Conservation (phyloP, 2,797 vertebrate genomes). For the Sebastes jordani region DNA sequence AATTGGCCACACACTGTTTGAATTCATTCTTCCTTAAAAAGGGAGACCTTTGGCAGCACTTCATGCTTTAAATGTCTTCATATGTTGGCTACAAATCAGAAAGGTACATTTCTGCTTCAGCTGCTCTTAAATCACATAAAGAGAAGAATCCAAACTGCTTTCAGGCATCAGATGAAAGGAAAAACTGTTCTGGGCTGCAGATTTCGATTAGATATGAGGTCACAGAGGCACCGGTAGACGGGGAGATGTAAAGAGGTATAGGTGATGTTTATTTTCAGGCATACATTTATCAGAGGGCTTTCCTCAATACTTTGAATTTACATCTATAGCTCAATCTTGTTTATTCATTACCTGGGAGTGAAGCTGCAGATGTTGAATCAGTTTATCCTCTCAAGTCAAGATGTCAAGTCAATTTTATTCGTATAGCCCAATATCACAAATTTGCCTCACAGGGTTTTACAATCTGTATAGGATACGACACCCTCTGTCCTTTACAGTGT, state of each 20-base stretch:
- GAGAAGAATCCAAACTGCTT: conserved; percentile 6
- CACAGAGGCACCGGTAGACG: not conserved
- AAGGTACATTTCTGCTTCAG: conserved; percentile 5
- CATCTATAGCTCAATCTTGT: conserved; percentile 4
- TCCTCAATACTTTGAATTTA: not conserved
- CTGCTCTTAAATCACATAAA: conserved; percentile 8
- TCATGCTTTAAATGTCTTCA: conserved; percentile 25
- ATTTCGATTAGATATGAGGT: conserved; percentile 19
- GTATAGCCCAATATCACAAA: too few relatives aligned
- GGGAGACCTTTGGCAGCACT: conserved; percentile 5
- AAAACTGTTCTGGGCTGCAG: not conserved
- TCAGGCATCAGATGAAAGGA: conserved; percentile 20
- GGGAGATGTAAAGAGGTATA: not conserved
- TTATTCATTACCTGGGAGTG: conserved; percentile 9
- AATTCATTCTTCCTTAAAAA: not conserved
- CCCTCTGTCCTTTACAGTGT: too few relatives aligned
- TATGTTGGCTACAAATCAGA: conserved; percentile 12
- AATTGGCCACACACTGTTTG: not conserved
- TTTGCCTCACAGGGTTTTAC: too few relatives aligned
- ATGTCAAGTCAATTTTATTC: not conserved
- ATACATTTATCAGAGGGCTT: not conserved
- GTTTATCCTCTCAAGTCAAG: conserved; percentile 4
- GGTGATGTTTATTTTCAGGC: not conserved
- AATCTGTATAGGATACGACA: too few relatives aligned
- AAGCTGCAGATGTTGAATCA: conserved; percentile 22